Evolutionary conservation across 2,888 invertebrate species (phyloP).

Genomic region (Ptilodon capucinus): DNA sequence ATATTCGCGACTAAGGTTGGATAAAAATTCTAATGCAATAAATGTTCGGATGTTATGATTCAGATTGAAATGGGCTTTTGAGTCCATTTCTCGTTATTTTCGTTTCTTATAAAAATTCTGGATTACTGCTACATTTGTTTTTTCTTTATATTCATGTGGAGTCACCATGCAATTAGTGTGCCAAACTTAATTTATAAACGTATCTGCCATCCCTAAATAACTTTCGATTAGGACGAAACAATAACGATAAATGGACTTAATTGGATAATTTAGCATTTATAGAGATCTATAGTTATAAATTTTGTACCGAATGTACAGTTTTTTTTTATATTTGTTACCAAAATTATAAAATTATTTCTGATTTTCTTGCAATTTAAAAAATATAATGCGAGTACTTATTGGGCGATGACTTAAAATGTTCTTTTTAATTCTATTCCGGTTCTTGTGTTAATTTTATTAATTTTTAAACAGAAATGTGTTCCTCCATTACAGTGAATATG

Average conservation of each 20-base stretch:
- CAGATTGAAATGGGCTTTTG: slow-evolving; percentile 22
- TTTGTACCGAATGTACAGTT: slow-evolving; percentile 38
- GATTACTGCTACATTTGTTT: neutral
- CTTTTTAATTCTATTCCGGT: slow-evolving; percentile 41
- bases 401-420: slow-evolving; percentile 9
- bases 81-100: slow-evolving; percentile 32
- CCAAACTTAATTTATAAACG: slow-evolving; percentile 30
- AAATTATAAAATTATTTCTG: neutral
- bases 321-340: neutral
- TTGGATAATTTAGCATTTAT: slow-evolving; percentile 50
- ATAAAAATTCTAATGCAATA: neutral
- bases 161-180: slow-evolving; percentile 16
- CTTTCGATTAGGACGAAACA: too few relatives aligned
- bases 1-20: neutral
- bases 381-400: neutral
- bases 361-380: neutral
- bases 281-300: slow-evolving; percentile 21
- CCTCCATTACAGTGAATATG: slow-evolving; percentile 31
- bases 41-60: slow-evolving; percentile 11
- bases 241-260: slow-evolving; percentile 35
- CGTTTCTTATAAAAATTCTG: neutral
- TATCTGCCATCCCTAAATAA: too few relatives aligned
- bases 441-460: slow-evolving; percentile 39
- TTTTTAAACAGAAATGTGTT: slow-evolving; percentile 20
- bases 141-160: neutral